These are phyloP conservation scores for Brachionus manjavacas DNA, from an alignment of 1,140 invertebrate species.

Conservation along the genomic window DNA sequence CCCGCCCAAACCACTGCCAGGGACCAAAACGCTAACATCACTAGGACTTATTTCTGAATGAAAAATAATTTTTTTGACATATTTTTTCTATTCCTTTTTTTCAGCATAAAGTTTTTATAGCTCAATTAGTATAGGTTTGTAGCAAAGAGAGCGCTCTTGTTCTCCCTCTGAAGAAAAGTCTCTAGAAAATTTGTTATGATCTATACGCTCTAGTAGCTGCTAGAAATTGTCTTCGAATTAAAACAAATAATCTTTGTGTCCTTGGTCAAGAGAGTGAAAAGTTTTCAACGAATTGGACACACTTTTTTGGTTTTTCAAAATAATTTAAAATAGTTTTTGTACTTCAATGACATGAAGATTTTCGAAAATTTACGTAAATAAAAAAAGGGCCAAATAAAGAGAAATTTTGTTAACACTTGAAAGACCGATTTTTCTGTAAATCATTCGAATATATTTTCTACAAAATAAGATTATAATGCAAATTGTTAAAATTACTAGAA, in stretches of 20 bases:
- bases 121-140: constrained; percentile 81
- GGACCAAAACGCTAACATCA: constrained; percentile 75
- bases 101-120: constrained; percentile 69
- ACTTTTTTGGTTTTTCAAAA: too few species aligned
- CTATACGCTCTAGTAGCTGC: background rate
- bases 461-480: too few species aligned
- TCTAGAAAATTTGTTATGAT: constrained; percentile 61
- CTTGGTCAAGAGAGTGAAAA: background rate
- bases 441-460: too few species aligned
- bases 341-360: too few species aligned
- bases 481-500: too few species aligned
- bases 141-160: constrained; percentile 77
- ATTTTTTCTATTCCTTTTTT: constrained; percentile 17
- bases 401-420: too few species aligned
- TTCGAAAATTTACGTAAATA: too few species aligned
- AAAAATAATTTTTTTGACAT: background rate
- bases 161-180: constrained; percentile 86
- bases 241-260: background rate
- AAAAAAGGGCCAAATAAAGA: too few species aligned
- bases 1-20: constrained; percentile 86
- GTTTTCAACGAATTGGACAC: background rate
- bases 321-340: too few species aligned
- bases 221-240: constrained; percentile 23
- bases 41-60: constrained; percentile 54
- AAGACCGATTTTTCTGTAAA: too few species aligned